Evolutionary conservation across 2,113 vertebrate genomes (phyloP).

Genomic region (Lichenostomus cassidix): DNA sequence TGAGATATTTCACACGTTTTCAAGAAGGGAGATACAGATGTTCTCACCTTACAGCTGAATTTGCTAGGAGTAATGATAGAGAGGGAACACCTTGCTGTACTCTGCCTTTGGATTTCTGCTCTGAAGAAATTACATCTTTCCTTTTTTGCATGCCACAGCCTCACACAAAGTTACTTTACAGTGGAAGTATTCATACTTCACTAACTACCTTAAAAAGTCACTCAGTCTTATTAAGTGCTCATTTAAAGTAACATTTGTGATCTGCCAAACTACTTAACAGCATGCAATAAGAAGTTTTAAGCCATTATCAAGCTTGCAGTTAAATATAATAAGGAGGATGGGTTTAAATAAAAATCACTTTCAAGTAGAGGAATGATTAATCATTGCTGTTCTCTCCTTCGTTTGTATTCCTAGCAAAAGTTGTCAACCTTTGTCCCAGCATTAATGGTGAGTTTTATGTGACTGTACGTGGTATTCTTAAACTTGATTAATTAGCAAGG

Average conservation of each 20-base stretch:
- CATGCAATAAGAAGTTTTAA: constrained; percentile 1
- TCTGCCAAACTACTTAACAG: constrained; percentile 13
- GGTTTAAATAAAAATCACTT: constrained; percentile 41
- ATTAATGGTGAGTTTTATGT: constrained; percentile 19
- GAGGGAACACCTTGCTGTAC: neutral
- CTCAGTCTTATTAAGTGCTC: constrained; percentile 4
- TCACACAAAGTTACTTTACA: neutral
- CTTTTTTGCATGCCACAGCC: neutral
- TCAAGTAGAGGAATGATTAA: constrained; percentile 8
- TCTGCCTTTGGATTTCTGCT: neutral
- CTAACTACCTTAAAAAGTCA: neutral
- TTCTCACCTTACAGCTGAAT: neutral
- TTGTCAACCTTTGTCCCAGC: constrained; percentile 31
- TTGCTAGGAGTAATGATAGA: neutral
- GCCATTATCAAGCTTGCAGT: neutral
- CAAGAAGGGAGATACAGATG: neutral
- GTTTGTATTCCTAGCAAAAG: constrained; percentile 11
- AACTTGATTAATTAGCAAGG: constrained; percentile 52
- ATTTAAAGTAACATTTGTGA: constrained; percentile 21
- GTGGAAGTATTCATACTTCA: neutral
- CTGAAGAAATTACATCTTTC: neutral
- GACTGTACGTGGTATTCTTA: constrained; percentile 13
- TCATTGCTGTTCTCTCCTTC: constrained; percentile 6
- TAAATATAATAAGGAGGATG: neutral
- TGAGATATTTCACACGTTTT: neutral